A percentile compares a stretch with the other conserved stretches of the same genome.
Evolutionary conservation across 2,797 vertebrate species (phyloP).

Genomic region (Rhinatrema bivittatum): DNA sequence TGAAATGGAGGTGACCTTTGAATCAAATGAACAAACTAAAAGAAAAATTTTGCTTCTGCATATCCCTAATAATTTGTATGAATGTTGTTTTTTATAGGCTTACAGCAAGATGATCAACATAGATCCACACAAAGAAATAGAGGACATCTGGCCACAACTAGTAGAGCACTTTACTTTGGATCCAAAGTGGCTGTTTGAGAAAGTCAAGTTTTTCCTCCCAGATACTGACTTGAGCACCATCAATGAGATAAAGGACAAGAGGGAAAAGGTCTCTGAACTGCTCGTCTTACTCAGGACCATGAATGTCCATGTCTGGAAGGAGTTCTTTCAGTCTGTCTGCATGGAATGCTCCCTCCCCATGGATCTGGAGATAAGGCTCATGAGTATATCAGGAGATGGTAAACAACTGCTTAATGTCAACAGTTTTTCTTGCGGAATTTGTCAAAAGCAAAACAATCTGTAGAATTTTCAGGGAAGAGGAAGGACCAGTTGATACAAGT

Average conservation of each 20-base stretch:
- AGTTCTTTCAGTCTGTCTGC: conserved; percentile 61
- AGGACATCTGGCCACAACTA: conserved; percentile 44
- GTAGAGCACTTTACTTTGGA: conserved; percentile 45
- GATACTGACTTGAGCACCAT: not conserved
- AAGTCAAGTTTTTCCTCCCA: conserved; percentile 42
- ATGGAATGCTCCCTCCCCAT: conserved; percentile 65
- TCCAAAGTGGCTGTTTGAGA: conserved; percentile 21
- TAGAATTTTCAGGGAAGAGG: too few relatives aligned
- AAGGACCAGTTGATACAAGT: too few relatives aligned
- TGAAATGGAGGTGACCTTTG: too few relatives aligned
- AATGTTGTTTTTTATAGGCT: too few relatives aligned
- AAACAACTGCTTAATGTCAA: too few relatives aligned
- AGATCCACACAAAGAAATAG: conserved; percentile 30
- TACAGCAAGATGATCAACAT: too few relatives aligned
- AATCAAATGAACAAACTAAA: too few relatives aligned
- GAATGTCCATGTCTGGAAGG: conserved; percentile 36
- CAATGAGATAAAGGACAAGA: not conserved
- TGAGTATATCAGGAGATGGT: conserved; percentile 54
- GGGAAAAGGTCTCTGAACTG: conserved; percentile 21
- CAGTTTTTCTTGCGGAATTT: too few relatives aligned
- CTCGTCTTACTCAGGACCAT: conserved; percentile 46
- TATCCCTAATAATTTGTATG: too few relatives aligned
- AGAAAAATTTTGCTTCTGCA: too few relatives aligned
- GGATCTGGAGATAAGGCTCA: conserved; percentile 62
- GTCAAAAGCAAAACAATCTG: too few relatives aligned